These are phyloP conservation scores for Mus musculus DNA, from an alignment of 2,113 vertebrate genomes.

Conservation along the genomic window DNA sequence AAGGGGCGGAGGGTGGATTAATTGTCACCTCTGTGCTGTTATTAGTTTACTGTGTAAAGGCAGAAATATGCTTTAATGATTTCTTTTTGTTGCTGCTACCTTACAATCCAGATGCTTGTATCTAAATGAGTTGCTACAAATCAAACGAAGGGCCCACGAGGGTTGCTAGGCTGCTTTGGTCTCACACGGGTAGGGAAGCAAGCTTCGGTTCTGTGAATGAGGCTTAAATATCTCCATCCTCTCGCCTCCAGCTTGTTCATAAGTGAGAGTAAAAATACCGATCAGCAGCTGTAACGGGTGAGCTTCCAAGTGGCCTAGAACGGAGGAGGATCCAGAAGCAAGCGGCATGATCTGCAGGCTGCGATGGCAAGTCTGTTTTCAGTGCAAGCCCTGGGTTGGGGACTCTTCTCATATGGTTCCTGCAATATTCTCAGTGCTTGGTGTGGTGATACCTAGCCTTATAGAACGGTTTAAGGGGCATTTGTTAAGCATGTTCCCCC, in stretches of 20 bases:
- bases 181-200: not conserved
- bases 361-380: fast-evolving
- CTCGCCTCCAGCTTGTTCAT: not conserved
- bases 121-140: constrained; percentile 76
- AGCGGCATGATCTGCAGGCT: not conserved
- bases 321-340: not conserved
- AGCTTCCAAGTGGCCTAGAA: not conserved
- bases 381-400: not conserved
- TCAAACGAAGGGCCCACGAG: constrained; percentile 27
- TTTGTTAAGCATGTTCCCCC: not conserved
- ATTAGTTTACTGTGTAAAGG: constrained; percentile 66
- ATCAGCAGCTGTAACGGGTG: not conserved
- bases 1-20: not conserved
- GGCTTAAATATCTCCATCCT: not conserved
- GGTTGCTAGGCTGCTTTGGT: constrained; percentile 33
- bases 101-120: constrained; percentile 75
- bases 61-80: constrained; percentile 70
- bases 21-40: constrained; percentile 50
- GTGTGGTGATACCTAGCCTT: no score
- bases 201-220: not conserved
- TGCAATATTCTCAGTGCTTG: not conserved
- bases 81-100: constrained; percentile 57
- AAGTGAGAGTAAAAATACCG: not conserved
- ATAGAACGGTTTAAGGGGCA: not conserved
- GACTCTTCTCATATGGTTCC: not conserved